phyloP scores from a whole-genome alignment of 2,113 vertebrate species.

The Menidia beryllina region DNA sequence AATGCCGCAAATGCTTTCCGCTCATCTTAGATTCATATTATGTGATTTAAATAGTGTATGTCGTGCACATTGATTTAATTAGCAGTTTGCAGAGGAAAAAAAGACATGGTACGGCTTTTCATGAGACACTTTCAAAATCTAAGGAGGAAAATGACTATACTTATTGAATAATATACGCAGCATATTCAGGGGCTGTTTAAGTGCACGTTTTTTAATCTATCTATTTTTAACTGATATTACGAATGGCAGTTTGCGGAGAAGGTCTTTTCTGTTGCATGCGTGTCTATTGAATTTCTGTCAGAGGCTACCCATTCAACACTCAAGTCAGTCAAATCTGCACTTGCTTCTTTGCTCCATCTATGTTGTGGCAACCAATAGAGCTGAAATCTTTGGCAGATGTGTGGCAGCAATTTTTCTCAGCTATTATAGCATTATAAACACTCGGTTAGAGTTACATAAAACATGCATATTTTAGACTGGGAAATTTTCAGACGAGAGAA shows the following conservation, averaged over 20 bases:
- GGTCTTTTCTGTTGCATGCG: constrained; percentile 19
- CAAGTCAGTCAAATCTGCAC: constrained; percentile 56
- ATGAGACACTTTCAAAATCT: neutral
- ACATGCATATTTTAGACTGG: constrained; percentile 93
- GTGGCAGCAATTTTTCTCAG: constrained; percentile 90
- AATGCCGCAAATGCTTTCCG: constrained; percentile 50
- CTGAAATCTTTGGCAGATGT: constrained; percentile 86
- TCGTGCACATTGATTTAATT: constrained; percentile 37
- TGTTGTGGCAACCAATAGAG: constrained; percentile 66
- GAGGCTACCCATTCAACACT: constrained; percentile 34
- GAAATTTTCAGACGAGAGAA: constrained; percentile 97
- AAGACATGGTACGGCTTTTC: neutral
- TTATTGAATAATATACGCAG: neutral
- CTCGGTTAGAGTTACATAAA: constrained; percentile 99
- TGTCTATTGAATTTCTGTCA: constrained; percentile 47
- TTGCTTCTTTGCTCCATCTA: constrained; percentile 54
- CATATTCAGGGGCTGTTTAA: neutral
- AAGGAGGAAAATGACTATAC: neutral
- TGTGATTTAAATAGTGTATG: constrained; percentile 46
- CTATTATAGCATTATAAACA: constrained; percentile 99
- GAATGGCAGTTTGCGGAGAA: neutral
- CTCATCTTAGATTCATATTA: constrained; percentile 51
- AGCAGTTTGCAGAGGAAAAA: neutral
- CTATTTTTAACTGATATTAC: neutral
- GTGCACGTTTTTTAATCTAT: neutral